Conservation (phyloP, 1,140 invertebrate species). For the Pantala flavescens region DNA sequence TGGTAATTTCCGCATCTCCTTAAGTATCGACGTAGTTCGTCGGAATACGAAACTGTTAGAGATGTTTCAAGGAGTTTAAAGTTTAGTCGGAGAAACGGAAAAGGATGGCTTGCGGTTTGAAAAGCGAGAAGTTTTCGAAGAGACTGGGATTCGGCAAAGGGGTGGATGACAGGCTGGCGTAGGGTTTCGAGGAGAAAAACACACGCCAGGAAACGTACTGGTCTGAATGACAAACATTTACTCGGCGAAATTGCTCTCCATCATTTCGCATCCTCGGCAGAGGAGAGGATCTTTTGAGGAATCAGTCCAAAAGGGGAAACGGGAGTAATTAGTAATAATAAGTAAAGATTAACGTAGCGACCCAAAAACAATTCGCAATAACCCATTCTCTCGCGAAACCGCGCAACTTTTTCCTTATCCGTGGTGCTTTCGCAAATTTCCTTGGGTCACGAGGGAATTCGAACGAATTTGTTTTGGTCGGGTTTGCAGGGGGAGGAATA, state of each 20-base stretch:
- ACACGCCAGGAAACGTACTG: neutral
- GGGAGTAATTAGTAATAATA: neutral
- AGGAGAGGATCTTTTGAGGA: neutral
- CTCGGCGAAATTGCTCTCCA: neutral
- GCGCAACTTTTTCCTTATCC: neutral
- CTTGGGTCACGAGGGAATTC: neutral
- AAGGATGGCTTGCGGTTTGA: slow-evolving; percentile 3
- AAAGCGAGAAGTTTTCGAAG: neutral
- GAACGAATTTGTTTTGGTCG: neutral
- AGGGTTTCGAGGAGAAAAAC: slow-evolving; percentile 2
- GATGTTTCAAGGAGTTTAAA: neutral
- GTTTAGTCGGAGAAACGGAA: neutral
- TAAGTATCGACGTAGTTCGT: neutral
- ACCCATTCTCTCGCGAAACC: neutral
- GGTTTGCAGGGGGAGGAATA: neutral
- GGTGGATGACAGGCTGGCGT: neutral
- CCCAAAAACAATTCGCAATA: neutral
- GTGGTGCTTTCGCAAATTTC: neutral
- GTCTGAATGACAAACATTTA: slow-evolving; percentile 10
- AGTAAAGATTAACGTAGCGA: neutral
- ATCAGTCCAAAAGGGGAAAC: neutral
- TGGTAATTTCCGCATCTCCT: neutral
- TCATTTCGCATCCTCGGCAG: too few species aligned
- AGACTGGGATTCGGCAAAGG: neutral
- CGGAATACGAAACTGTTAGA: neutral